Percentiles rank a stretch among this genome's conserved stretches.
Evolutionary conservation across 2,113 vertebrate genomes (phyloP).

Genomic region (Platichthys flesus): DNA sequence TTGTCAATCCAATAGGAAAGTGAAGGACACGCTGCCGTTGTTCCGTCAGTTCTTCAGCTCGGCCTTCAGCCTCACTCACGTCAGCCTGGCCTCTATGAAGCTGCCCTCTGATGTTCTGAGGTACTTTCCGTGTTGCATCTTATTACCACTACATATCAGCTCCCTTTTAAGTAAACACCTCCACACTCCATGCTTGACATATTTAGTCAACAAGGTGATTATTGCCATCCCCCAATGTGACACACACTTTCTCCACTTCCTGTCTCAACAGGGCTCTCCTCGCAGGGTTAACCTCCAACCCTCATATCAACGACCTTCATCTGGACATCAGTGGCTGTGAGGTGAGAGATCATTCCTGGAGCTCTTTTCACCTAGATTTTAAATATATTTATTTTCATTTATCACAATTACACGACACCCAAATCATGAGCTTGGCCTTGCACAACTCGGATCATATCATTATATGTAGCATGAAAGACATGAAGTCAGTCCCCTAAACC

Average conservation of each 20-base stretch:
- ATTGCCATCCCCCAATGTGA: neutral
- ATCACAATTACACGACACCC: neutral
- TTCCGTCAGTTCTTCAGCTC: slow-evolving; percentile 91
- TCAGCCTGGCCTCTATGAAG: slow-evolving; percentile 86
- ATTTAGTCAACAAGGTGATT: neutral
- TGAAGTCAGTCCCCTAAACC: too few species aligned
- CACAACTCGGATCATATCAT: neutral
- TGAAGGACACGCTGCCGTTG: slow-evolving; percentile 84
- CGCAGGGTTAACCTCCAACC: slow-evolving; percentile 85
- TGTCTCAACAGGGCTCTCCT: slow-evolving; percentile 80
- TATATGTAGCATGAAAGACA: too few species aligned
- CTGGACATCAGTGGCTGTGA: slow-evolving; percentile 89
- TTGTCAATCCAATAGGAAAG: slow-evolving; percentile 77
- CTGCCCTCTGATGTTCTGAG: slow-evolving; percentile 88
- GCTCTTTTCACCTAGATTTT: neutral
- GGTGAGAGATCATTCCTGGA: slow-evolving; percentile 68
- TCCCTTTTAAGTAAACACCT: slow-evolving; percentile 31
- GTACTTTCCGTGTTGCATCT: slow-evolving; percentile 61
- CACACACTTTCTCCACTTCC: neutral
- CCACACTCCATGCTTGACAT: neutral
- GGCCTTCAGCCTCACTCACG: slow-evolving; percentile 85
- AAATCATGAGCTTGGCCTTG: neutral
- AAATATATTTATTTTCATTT: neutral
- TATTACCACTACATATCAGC: neutral
- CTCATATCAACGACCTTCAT: slow-evolving; percentile 87